Evolutionary conservation across 2,113 vertebrate species (phyloP).

Genomic region (Suricata suricatta): DNA sequence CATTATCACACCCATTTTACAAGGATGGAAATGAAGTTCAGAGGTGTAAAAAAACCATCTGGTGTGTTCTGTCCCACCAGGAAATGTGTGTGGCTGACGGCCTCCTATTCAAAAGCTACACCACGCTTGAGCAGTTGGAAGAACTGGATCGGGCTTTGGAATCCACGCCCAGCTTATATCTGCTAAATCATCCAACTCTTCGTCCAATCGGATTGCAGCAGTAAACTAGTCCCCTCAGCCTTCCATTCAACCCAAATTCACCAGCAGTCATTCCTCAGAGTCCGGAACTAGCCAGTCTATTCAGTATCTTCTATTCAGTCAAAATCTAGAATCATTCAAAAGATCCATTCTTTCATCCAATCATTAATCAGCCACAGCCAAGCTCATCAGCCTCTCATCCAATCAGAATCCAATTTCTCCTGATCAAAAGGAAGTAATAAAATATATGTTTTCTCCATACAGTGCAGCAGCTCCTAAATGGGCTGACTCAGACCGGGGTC

Average conservation of each 20-base stretch:
- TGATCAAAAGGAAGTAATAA: neutral
- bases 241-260: neutral
- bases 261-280: neutral
- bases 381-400: neutral
- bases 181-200: neutral
- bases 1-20: neutral
- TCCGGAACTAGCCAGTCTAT: neutral
- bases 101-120: neutral
- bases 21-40: neutral
- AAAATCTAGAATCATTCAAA: constrained; percentile 33
- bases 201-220: constrained; percentile 6
- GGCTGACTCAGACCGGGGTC: neutral
- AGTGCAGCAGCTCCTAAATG: neutral
- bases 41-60: neutral
- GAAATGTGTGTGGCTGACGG: neutral
- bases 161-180: neutral
- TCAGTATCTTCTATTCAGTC: neutral
- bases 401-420: neutral
- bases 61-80: neutral
- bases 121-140: neutral
- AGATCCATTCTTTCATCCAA: constrained; percentile 4
- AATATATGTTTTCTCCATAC: neutral
- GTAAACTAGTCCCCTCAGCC: neutral
- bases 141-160: neutral
- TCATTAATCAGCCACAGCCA: neutral